Percentiles rank a stretch among this genome's conserved stretches.
phyloP scores from a whole-genome alignment of 2,113 vertebrate species.

The Herpailurus yagouaroundi region DNA sequence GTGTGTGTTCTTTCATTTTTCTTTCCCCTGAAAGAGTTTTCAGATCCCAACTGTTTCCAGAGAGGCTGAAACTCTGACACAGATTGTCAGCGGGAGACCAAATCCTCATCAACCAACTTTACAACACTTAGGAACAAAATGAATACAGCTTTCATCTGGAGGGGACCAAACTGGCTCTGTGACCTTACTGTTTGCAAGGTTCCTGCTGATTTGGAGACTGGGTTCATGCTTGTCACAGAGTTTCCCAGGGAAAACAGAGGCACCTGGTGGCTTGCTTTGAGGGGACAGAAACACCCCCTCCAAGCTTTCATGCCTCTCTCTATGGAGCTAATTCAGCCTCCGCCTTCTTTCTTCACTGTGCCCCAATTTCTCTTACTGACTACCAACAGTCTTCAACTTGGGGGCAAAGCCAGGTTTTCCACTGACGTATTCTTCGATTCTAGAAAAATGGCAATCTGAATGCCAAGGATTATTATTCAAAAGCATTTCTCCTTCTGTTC shows the following conservation, averaged over 20 bases:
- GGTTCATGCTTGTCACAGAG: not conserved
- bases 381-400: not conserved
- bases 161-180: not conserved
- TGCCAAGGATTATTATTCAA: conserved; percentile 57
- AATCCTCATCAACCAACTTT: conserved; percentile 70
- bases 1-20: conserved; percentile 3
- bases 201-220: not conserved
- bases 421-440: not conserved
- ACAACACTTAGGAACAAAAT: conserved; percentile 48
- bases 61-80: conserved; percentile 74
- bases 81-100: conserved; percentile 62
- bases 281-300: not conserved
- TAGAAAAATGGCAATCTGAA: not conserved
- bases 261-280: not conserved
- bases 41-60: conserved; percentile 75
- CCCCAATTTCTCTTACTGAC: not conserved
- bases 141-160: conserved; percentile 58
- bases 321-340: not conserved
- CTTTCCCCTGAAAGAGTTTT: conserved; percentile 72
- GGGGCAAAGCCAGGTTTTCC: conserved; percentile 15
- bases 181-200: not conserved
- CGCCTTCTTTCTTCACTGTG: accelerated
- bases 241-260: conserved; percentile 23
- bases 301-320: not conserved
- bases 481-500: conserved; percentile 55